Conservation (phyloP, 2,888 invertebrate species). For the Choristoneura rosaceana region DNA sequence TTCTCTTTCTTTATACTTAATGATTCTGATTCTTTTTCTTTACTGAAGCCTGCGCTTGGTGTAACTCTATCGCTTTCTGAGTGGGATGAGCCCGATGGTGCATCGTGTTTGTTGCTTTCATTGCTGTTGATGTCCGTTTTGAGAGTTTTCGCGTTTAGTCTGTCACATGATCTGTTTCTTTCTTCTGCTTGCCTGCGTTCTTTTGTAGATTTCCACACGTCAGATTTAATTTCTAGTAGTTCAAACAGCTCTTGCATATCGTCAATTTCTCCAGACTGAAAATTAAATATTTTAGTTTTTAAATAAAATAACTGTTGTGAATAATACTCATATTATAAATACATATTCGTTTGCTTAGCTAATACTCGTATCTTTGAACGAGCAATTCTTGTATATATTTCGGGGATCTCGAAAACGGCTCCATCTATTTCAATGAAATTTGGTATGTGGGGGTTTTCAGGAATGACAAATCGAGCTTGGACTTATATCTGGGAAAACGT, state of each 20-base stretch:
- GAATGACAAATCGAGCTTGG: too few relatives aligned
- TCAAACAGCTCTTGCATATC: conserved; percentile 93
- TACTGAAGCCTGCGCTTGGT: conserved; percentile 79
- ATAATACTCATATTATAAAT: too few relatives aligned
- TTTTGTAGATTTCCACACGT: conserved; percentile 88
- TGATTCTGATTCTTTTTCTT: conserved; percentile 78
- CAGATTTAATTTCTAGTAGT: conserved; percentile 93
- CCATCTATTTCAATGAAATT: too few relatives aligned
- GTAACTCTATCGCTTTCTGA: conserved; percentile 81
- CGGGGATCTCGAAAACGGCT: too few relatives aligned
- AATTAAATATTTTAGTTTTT: conserved; percentile 46
- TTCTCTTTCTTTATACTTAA: conserved; percentile 82
- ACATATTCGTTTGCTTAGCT: too few relatives aligned
- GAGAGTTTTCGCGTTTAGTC: conserved; percentile 75
- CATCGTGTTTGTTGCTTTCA: conserved; percentile 83
- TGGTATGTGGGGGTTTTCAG: too few relatives aligned
- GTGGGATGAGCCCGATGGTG: conserved; percentile 80
- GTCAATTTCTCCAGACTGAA: conserved; percentile 91
- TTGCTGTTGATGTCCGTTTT: conserved; percentile 84
- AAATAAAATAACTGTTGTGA: too few relatives aligned
- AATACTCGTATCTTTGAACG: too few relatives aligned
- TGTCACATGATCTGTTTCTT: conserved; percentile 79
- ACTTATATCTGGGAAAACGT: too few relatives aligned
- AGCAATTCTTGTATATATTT: too few relatives aligned
- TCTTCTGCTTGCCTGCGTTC: conserved; percentile 82